phyloP scores from a whole-genome alignment of 2,888 invertebrate genomes.

The Lepidochrysops patricia region DNA sequence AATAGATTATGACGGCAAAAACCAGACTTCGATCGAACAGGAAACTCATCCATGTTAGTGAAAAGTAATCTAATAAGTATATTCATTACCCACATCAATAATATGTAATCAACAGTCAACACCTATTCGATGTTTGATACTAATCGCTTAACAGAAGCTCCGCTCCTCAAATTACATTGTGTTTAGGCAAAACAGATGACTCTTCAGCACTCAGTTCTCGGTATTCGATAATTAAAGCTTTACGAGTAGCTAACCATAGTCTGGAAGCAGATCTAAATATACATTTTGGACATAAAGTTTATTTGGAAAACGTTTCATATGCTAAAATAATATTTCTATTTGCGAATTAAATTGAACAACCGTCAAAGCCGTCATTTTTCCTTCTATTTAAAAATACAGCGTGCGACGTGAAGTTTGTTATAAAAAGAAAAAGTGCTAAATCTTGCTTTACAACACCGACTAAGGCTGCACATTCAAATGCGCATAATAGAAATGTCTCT shows the following conservation, averaged over 20 bases:
- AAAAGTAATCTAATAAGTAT: not conserved
- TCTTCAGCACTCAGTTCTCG: too few species aligned
- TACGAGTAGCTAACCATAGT: too few species aligned
- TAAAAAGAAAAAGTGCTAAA: not conserved
- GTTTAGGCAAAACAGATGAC: not conserved
- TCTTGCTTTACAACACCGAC: not conserved
- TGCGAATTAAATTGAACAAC: too few species aligned
- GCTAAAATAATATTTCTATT: too few species aligned
- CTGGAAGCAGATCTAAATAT: too few species aligned
- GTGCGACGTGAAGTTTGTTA: too few species aligned
- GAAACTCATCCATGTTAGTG: not conserved
- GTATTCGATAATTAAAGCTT: too few species aligned
- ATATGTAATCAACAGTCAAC: not conserved
- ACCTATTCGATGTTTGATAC: not conserved
- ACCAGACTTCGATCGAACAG: not conserved
- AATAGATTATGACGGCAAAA: slow-evolving; percentile 7
- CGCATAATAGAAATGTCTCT: not conserved
- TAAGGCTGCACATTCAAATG: not conserved
- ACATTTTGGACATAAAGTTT: too few species aligned
- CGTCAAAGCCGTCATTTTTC: too few species aligned
- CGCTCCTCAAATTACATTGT: not conserved
- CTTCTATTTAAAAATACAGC: too few species aligned
- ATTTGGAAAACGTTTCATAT: too few species aligned
- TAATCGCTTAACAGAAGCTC: not conserved
- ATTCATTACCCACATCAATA: not conserved